phyloP scores from a whole-genome alignment of 2,113 vertebrate genomes.

The Cariama cristata region DNA sequence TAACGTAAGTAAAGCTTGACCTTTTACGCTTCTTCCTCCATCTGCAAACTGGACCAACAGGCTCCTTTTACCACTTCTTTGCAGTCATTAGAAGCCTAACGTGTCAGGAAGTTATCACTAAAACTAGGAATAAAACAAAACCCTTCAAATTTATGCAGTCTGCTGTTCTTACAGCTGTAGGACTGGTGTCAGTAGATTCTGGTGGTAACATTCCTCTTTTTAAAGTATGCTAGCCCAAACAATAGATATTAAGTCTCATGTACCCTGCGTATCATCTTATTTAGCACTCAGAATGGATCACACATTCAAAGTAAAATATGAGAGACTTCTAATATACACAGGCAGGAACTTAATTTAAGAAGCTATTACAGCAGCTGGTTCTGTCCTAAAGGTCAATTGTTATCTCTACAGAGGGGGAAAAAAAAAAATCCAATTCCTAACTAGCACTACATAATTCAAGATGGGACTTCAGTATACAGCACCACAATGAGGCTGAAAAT shows the following conservation, averaged over 20 bases:
- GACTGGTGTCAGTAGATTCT: neutral
- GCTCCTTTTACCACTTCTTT: neutral
- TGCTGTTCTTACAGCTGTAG: neutral
- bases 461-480: neutral
- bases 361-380: neutral
- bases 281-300: neutral
- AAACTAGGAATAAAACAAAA: neutral
- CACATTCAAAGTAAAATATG: accelerated
- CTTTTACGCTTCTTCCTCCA: neutral
- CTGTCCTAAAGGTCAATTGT: neutral
- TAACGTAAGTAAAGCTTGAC: neutral
- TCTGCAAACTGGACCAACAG: neutral
- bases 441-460: neutral
- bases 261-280: neutral
- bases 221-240: neutral
- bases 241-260: accelerated
- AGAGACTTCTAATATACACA: neutral
- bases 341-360: neutral
- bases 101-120: neutral
- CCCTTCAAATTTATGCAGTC: neutral
- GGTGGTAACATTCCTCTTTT: neutral
- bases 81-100: neutral
- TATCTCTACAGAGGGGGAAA: neutral
- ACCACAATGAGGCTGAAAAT: neutral
- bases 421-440: neutral